Conservation (phyloP, 2,888 invertebrate species). For the Desoria tigrina region DNA sequence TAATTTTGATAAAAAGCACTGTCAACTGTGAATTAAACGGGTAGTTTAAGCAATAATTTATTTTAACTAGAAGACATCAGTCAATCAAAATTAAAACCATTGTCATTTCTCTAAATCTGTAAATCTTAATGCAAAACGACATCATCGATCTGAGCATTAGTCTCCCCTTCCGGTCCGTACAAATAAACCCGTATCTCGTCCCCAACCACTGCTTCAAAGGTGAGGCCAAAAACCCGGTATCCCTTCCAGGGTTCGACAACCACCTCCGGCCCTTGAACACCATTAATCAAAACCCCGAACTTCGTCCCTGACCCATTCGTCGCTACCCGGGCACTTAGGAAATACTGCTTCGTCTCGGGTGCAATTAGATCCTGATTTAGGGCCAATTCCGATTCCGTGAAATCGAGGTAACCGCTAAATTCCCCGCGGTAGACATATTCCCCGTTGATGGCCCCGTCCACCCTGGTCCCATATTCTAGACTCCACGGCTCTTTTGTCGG, state of each 20-base stretch:
- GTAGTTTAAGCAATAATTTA: no score
- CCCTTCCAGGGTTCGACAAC: conserved; percentile 21
- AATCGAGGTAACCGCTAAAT: conserved; percentile 35
- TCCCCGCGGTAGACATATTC: conserved; percentile 35
- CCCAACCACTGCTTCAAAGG: conserved; percentile 32
- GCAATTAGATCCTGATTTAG: conserved; percentile 40
- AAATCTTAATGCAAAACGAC: conserved; percentile 37
- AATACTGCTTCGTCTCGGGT: conserved; percentile 21
- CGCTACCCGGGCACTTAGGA: conserved; percentile 45
- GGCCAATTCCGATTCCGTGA: conserved; percentile 26
- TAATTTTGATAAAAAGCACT: no score
- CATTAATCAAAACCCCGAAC: conserved; percentile 38
- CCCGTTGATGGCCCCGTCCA: conserved; percentile 33
- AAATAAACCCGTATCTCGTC: conserved; percentile 40
- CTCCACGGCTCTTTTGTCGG: conserved; percentile 12
- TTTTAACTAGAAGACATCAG: no score
- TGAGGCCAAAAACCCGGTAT: conserved; percentile 35
- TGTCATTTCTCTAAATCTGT: no score
- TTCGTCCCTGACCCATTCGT: conserved; percentile 29
- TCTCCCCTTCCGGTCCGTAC: conserved; percentile 23
- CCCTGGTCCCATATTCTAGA: conserved; percentile 24
- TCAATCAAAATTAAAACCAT: no score
- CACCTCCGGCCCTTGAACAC: conserved; percentile 38
- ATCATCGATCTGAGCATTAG: conserved; percentile 42
- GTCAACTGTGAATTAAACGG: no score